Evolutionary conservation across 2,113 vertebrate species (phyloP), one percentile per base, ranked within the genome.

Genomic region (Oreocharis arfaki): DNA sequence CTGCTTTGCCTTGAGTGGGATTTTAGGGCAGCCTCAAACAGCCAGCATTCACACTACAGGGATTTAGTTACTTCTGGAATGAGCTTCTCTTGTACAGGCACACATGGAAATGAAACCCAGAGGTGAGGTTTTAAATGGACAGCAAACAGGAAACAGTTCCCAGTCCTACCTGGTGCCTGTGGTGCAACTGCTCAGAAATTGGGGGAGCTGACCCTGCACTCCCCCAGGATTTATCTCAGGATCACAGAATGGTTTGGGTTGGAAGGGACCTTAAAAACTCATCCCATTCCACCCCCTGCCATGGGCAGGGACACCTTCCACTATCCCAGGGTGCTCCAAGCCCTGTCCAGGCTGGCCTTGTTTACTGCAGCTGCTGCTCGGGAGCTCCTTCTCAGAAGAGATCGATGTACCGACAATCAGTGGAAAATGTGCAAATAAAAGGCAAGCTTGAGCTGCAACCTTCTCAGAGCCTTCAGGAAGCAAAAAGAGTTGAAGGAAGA

Each of bases 1-100:
- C n/a, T 17, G 49, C 7, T 49, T 27, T 32, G 42, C 73, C 81
- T 15, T 8, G 9, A n/a, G 10, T 41, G 42, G 33, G 50, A 33
- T 56, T 50, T 87, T 50, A 13, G 63, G 61, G 46, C 39, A 80
- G n/a, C 8, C 18, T 11, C 11, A 10, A 30, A 7, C 70, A 52
- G 59, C 2, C 14, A 30, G 33, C 7, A 22, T 20, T 33, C 5
- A 20, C 41, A 9, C 10, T 3, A 4, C 3, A 1, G 30, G 26
- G 39, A 10, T 74, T 86, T 46, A 33, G 9, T 27, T 39, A 23
- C 14, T 46, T 16, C 46, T 42, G n/a, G 37, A 47, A 47, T 3
- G n/a, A 88, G 42, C 26, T 74, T 32, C 67, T 57, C 44, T 47
- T 4, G 2, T 28, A 16, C 60, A 61, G 3, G 18, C 24, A 41